Base-by-base conservation (phyloP, 37 sponge, comb jelly and placozoan genomes). In the Ephydatia muelleri region DNA sequence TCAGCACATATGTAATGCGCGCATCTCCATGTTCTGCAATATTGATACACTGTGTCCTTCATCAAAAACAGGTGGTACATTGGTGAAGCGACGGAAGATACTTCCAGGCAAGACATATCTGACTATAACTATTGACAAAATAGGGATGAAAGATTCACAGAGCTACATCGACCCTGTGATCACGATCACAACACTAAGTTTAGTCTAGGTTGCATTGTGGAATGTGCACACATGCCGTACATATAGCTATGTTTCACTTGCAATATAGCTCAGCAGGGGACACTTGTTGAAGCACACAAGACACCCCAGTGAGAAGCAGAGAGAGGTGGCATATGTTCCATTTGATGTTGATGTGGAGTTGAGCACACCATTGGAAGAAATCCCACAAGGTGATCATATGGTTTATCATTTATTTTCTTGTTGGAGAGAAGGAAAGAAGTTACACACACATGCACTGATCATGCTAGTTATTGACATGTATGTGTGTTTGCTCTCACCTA, bases 101-200 rank as follows among this genome's bases (percentile, higher is more conserved):
- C 77, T 76, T 14, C 81, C 83, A 36, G 93, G 89, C 30, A 68
- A 68, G 66, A 88, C 85, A 49, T 85, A 88, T 71, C 74, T 93
- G 37, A 90, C 80, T 38, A 89, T 93, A 34, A 38, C 48, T 48
- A 83, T 93, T 14, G 88, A 93, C 31, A 86, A 84, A 73, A 90
- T 93, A 37, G 94, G 88, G 5, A 76, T 93, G 38, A 93, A 93
- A 40, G 84, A 93, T 66, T 79, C 94, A 25, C 47, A 82, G 21
- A 65, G 67, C 49, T 79, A 76, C 73, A 80, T 80, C 25, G 88
- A 90, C 64, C 94, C 94, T n/a, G 84, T 70, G 77, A 83, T 93
- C 64, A 75, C 73, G 1, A 76, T 93, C 14, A 79, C 81, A 23
- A 88, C 90, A 11, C 85, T 79, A 83, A 79, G 94, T 93, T 32